Percentiles rank a stretch among this genome's conserved stretches.
These are phyloP conservation scores for Chromobotia macracanthus DNA, from an alignment of 2,797 vertebrate species.

Conservation along the genomic window DNA sequence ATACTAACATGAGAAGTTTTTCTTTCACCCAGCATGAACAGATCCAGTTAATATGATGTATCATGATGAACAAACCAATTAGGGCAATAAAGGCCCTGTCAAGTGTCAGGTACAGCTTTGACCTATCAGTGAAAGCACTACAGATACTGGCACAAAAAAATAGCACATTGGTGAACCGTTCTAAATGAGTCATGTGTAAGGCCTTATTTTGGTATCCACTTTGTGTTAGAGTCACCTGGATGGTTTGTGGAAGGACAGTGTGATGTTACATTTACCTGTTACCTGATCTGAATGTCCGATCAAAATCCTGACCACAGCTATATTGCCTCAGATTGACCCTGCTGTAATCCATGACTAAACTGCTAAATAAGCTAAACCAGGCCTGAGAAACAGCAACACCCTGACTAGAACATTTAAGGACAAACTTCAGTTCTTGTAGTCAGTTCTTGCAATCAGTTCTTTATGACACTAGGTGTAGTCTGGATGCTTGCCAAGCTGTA, in stretches of 20 bases:
- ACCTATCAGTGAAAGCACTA: slow-evolving; percentile 20
- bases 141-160: background rate
- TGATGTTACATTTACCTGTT: background rate
- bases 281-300: background rate
- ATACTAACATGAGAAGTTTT: slow-evolving; percentile 24
- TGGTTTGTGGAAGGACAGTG: background rate
- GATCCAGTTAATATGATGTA: slow-evolving; percentile 24
- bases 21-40: slow-evolving; percentile 28
- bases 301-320: background rate
- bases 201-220: background rate
- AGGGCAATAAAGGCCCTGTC: background rate
- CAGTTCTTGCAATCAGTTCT: too few species aligned
- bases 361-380: background rate
- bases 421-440: background rate
- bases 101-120: too few species aligned
- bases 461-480: too few species aligned
- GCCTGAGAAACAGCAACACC: background rate
- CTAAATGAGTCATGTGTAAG: background rate
- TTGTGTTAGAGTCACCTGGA: background rate
- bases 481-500: background rate
- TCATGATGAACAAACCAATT: background rate
- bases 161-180: background rate
- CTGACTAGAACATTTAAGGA: background rate
- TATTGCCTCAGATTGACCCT: background rate
- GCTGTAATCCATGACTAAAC: background rate